Percentiles rank a stretch among this genome's conserved stretches.
Conservation (phyloP, 2,113 vertebrate genomes). For the Mastomys coucha region DNA sequence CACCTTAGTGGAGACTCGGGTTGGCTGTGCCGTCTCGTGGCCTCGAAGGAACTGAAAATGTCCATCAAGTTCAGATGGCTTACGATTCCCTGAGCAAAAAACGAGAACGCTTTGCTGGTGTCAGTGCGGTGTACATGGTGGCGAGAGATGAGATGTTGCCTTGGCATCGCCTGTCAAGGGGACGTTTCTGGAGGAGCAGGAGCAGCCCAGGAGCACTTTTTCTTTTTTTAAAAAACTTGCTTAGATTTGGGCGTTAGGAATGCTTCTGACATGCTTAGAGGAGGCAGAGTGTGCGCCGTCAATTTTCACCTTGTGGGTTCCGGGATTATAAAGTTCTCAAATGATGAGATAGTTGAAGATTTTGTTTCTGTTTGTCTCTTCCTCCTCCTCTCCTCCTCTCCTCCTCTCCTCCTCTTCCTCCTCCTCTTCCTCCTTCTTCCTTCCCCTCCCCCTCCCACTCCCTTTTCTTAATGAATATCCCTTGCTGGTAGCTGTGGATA, state of each 20-base stretch:
- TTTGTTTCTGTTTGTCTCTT: neutral
- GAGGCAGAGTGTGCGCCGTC: accelerated
- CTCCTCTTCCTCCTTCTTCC: neutral
- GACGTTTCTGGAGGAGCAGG: neutral
- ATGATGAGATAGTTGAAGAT: neutral
- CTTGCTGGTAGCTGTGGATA: no score
- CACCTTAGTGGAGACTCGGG: neutral
- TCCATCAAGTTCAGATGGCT: neutral
- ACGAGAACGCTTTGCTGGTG: neutral
- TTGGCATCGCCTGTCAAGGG: neutral
- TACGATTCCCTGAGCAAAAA: neutral
- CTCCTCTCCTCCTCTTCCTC: neutral
- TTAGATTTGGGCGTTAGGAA: accelerated
- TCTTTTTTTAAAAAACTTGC: no score
- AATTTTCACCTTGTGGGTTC: neutral
- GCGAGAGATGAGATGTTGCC: neutral
- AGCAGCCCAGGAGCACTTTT: neutral
- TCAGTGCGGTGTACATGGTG: no score
- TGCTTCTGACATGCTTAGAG: no score
- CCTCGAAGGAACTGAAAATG: neutral
- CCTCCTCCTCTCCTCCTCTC: neutral
- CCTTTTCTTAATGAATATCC: neutral
- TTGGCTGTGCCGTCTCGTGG: neutral
- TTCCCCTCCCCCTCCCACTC: neutral
- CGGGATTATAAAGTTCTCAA: conserved; percentile 26